Percentiles rank a stretch among this genome's conserved stretches.
Evolutionary conservation across 1,140 invertebrate genomes (phyloP).

Genomic region (Lordiphosa clarofinis): DNA sequence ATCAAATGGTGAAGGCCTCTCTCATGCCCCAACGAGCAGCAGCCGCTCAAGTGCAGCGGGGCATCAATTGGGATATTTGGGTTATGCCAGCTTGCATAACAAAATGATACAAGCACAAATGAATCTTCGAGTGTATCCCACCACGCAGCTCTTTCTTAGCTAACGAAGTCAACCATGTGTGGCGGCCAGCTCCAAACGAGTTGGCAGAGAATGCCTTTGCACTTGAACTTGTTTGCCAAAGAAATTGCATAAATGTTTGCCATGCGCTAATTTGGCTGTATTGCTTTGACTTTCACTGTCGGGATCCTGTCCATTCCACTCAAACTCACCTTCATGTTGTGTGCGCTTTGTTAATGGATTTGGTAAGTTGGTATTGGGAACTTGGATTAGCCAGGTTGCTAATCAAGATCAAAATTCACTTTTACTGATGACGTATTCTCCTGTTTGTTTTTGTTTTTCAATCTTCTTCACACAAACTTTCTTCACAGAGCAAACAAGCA

Average conservation of each 20-base stretch:
- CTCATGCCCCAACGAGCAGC: conserved; percentile 17
- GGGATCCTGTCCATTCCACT: background rate
- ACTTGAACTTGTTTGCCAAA: conserved; percentile 66
- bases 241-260: conserved; percentile 59
- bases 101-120: conserved; percentile 14
- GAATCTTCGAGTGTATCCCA: conserved; percentile 13
- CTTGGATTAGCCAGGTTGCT: conserved; percentile 45
- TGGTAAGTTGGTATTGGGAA: conserved; percentile 28
- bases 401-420: conserved; percentile 52
- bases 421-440: conserved; percentile 29
- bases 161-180: conserved; percentile 54
- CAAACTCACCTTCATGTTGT: conserved; percentile 60
- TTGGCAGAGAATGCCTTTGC: conserved; percentile 56
- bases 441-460: conserved; percentile 11
- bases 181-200: conserved; percentile 53
- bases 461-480: conserved; percentile 41
- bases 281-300: conserved; percentile 54
- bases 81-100: conserved; percentile 50
- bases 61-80: conserved; percentile 55
- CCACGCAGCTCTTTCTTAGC: conserved; percentile 35
- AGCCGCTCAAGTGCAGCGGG: conserved; percentile 38
- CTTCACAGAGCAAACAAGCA: conserved; percentile 50
- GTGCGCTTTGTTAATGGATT: conserved; percentile 7
- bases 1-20: conserved; percentile 8
- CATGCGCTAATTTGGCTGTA: conserved; percentile 46